A percentile compares a stretch with the other conserved stretches of the same genome.
These are phyloP conservation scores for Engystomops pustulosus DNA, from an alignment of 2,113 vertebrate species.

Conservation along the genomic window DNA sequence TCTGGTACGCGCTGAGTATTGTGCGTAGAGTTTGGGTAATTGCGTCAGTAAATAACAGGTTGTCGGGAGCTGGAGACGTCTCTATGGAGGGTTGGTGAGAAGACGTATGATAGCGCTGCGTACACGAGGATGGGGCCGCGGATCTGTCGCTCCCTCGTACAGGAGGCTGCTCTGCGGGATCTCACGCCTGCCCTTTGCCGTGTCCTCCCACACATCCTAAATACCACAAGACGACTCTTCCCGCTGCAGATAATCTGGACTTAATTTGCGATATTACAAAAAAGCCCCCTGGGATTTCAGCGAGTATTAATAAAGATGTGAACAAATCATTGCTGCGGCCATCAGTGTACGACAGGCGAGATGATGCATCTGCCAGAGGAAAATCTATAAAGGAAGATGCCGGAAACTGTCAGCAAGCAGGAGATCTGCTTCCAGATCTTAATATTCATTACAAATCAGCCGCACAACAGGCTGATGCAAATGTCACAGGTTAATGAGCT, in stretches of 20 bases:
- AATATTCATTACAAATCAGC: too few species aligned
- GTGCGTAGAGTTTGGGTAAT: too few species aligned
- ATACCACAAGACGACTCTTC: background rate
- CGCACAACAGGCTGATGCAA: too few species aligned
- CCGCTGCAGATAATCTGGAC: background rate
- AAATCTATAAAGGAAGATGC: background rate
- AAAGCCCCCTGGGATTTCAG: background rate
- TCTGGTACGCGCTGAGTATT: too few species aligned
- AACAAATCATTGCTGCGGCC: background rate
- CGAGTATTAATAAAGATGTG: background rate
- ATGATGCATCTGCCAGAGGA: too few species aligned
- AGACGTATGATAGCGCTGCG: too few species aligned
- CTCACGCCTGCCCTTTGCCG: background rate
- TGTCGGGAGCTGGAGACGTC: background rate
- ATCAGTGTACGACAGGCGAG: too few species aligned
- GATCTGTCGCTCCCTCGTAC: background rate
- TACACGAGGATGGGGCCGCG: too few species aligned
- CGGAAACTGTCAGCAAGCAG: background rate
- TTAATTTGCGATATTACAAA: background rate
- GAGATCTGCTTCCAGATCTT: background rate
- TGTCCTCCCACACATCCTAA: slow-evolving; percentile 6
- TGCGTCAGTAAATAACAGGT: too few species aligned
- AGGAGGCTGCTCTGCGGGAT: background rate
- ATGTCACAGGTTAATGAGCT: too few species aligned
- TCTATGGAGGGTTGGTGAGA: too few species aligned